These are phyloP conservation scores for Phallusia fumigata DNA, from an alignment of 23 tunicate species.

Conservation along the genomic window DNA sequence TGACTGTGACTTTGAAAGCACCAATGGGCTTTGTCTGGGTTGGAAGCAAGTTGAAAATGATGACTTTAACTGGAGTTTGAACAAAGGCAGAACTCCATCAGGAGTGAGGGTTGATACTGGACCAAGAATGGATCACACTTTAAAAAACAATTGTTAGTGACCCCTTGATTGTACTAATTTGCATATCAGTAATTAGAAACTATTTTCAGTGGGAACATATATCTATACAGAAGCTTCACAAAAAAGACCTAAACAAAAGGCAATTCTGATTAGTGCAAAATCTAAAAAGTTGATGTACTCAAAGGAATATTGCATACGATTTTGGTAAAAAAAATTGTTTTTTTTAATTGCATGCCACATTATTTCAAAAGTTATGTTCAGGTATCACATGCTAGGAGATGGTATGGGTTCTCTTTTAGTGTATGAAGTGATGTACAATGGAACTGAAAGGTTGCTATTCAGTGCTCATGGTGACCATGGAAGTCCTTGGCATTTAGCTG, in stretches of 20 bases:
- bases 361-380: not conserved
- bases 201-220: conserved; percentile 59
- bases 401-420: conserved; percentile 65
- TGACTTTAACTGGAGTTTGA: conserved; percentile 70
- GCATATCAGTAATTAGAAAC: not conserved
- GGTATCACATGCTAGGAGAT: conserved; percentile 93
- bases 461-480: conserved; percentile 41
- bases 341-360: not conserved
- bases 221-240: conserved; percentile 73
- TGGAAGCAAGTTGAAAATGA: conserved; percentile 69
- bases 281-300: conserved; percentile 8
- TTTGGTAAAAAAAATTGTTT: conserved; percentile 57
- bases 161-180: not conserved
- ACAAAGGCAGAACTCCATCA: conserved; percentile 54
- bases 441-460: not conserved
- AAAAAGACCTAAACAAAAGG: conserved; percentile 27
- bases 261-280: conserved; percentile 36
- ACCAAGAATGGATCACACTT: conserved; percentile 72
- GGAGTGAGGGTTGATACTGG: conserved; percentile 64
- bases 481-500: conserved; percentile 24
- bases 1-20: conserved; percentile 71
- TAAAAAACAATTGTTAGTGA: not conserved
- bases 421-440: conserved; percentile 7
- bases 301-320: conserved; percentile 49
- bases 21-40: conserved; percentile 53